Evolutionary conservation across 2,797 vertebrate species (phyloP).

Genomic region (Gallinago nigripennis): DNA sequence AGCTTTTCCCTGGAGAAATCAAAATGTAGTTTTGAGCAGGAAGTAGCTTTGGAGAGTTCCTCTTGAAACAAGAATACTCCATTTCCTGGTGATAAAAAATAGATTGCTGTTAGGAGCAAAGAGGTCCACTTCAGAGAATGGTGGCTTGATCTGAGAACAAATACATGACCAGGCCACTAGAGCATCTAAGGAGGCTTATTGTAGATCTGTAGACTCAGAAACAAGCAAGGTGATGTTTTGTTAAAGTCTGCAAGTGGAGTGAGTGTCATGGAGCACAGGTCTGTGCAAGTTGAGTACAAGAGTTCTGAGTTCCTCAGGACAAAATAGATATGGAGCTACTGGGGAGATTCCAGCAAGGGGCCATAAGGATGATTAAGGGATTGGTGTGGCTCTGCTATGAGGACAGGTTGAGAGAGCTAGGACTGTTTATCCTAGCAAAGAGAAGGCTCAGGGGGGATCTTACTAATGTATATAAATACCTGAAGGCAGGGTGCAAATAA

Average conservation of each 20-base stretch:
- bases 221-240: neutral
- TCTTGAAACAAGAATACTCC: constrained; percentile 44
- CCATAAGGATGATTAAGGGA: neutral
- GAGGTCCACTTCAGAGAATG: constrained; percentile 1
- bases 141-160: neutral
- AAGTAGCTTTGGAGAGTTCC: constrained; percentile 56
- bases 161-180: neutral
- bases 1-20: constrained; percentile 44
- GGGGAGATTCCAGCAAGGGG: neutral
- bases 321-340: neutral
- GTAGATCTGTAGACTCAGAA: neutral
- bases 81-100: constrained; percentile 57
- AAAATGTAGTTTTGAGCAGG: constrained; percentile 54
- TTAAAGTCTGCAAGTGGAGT: neutral
- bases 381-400: neutral
- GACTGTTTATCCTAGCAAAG: neutral
- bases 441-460: neutral
- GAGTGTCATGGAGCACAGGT: rapidly evolving
- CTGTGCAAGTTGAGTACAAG: neutral
- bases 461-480: neutral
- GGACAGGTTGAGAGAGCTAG: neutral
- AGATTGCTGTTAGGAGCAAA: constrained; percentile 5
- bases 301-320: neutral
- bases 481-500: neutral
- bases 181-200: neutral